Evolutionary conservation across 2,113 vertebrate species (phyloP), one percentile per base, ranked within the genome.

Genomic region (Tragelaphus strepsiceros): DNA sequence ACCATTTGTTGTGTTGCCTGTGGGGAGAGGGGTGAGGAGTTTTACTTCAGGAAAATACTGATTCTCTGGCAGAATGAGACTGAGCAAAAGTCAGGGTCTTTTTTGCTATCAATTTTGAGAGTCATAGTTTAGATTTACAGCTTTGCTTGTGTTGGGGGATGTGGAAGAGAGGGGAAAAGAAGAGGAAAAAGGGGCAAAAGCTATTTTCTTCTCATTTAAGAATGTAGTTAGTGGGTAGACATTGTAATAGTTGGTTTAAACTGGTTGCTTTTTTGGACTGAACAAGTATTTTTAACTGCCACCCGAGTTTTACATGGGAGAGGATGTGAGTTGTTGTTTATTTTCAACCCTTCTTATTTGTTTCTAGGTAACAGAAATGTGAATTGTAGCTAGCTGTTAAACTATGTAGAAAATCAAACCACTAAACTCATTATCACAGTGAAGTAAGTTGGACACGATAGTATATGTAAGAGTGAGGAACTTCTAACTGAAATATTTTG

Each of bases 1-100:
- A 97, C 91, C 97, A 98, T 95, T 98, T 94, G 67, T 78, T 97
- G 94, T 98, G 97, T 98, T 97, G 93, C 56, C 83, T 97, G 17
- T 94, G 96, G 30, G 17, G 6, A 26, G 10, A 0, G 0, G 1
- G 1, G 17, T 6, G 17, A 13, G 11, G 21, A 96, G 2, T 22
- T 77, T 54, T 95, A 88, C 64, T 94, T 97, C 96, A 82, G 92
- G 56, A 97, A 97, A 93, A 96, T 85, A 95, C 67, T 15, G 91
- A 35, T 95, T 97, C 84, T 90, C 91, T 92, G 96, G 39, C 84
- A 77, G 16, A 94, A 88, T 95, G 35, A 97, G 87, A 96, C 54
- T 97, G 90, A 97, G 77, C 83, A 94, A 95, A 89, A n/a, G 14
- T 89, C 88, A 83, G n/a, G 53, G 87, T 91, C 32, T 97, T 97